Conservation (phyloP, 2,797 vertebrate genomes). For the Neostethus bicornis region DNA sequence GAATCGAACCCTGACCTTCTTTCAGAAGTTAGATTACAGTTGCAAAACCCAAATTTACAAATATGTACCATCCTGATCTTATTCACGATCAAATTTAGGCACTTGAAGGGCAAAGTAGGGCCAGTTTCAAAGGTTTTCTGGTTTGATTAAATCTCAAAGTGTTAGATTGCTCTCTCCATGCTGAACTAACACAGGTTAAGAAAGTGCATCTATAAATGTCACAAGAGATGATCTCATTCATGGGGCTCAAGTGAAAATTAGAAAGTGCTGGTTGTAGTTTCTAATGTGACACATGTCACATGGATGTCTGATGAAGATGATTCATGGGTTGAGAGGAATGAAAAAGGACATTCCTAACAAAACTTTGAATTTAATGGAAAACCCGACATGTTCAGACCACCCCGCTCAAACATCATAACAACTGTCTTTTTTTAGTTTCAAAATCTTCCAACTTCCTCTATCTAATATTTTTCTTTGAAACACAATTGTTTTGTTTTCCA, state of each 20-base stretch:
- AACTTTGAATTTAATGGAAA: slow-evolving; percentile 15
- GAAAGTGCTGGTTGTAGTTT: slow-evolving; percentile 11
- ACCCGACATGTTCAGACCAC: slow-evolving; percentile 6
- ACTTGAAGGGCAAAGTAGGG: slow-evolving; percentile 8
- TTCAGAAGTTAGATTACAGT: too few species aligned
- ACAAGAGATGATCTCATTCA: slow-evolving; percentile 12
- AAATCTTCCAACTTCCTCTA: slow-evolving; percentile 15
- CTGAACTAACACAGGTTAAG: background rate
- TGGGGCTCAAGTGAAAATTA: slow-evolving; percentile 15
- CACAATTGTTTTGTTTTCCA: slow-evolving; percentile 17
- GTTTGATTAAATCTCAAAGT: slow-evolving; percentile 1
- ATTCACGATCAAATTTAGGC: slow-evolving; percentile 23
- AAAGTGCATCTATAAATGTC: slow-evolving; percentile 16
- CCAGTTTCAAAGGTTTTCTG: slow-evolving; percentile 4
- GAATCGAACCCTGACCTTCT: too few species aligned
- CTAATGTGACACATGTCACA: slow-evolving; percentile 25
- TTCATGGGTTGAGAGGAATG: slow-evolving; percentile 27
- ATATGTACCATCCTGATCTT: too few species aligned
- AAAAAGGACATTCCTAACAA: slow-evolving; percentile 12
- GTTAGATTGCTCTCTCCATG: slow-evolving; percentile 1
- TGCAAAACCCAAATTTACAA: too few species aligned
- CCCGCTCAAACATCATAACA: background rate
- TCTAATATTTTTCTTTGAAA: slow-evolving; percentile 40
- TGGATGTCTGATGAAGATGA: slow-evolving; percentile 20
- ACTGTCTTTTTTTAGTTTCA: background rate